Evolutionary conservation across 2,888 invertebrate species (phyloP).

Genomic region (Cantharis nigra): DNA sequence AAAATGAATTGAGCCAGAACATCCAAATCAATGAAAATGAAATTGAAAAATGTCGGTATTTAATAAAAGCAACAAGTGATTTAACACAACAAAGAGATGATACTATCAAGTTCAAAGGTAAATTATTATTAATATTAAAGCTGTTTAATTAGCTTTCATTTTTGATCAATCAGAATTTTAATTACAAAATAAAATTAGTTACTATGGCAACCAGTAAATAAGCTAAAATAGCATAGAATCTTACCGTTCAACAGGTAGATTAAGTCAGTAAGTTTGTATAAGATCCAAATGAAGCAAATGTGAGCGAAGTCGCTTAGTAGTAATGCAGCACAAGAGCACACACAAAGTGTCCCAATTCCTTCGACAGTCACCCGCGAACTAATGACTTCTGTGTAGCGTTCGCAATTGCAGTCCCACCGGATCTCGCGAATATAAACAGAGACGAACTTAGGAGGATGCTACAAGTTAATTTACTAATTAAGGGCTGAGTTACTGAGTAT

Average conservation of each 20-base stretch:
- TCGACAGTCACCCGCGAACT: conserved; percentile 38
- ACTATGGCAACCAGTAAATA: not conserved
- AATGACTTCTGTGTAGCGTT: conserved; percentile 33
- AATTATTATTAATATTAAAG: not conserved
- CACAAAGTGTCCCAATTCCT: conserved; percentile 27
- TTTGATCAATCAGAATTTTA: not conserved
- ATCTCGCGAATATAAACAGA: conserved; percentile 37
- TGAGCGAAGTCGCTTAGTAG: not conserved
- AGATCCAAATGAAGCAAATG: conserved; percentile 9
- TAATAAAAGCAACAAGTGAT: not conserved
- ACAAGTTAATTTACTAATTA: conserved; percentile 30
- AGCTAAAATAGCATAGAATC: conserved; percentile 4
- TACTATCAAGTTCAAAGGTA: not conserved
- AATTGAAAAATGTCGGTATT: not conserved
- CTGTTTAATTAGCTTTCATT: not conserved
- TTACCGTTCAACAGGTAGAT: conserved; percentile 35
- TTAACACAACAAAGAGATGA: not conserved
- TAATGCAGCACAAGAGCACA: conserved; percentile 16
- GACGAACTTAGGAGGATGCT: conserved; percentile 36
- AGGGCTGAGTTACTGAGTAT: conserved; percentile 12
- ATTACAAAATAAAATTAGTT: not conserved
- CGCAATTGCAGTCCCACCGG: conserved; percentile 38
- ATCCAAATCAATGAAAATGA: not conserved
- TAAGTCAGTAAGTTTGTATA: not conserved
- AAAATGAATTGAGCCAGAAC: not conserved